Percentiles rank a stretch among this genome's conserved stretches.
These are phyloP conservation scores for Anoplopoma fimbria DNA, from an alignment of 2,113 vertebrate species.

Conservation along the genomic window DNA sequence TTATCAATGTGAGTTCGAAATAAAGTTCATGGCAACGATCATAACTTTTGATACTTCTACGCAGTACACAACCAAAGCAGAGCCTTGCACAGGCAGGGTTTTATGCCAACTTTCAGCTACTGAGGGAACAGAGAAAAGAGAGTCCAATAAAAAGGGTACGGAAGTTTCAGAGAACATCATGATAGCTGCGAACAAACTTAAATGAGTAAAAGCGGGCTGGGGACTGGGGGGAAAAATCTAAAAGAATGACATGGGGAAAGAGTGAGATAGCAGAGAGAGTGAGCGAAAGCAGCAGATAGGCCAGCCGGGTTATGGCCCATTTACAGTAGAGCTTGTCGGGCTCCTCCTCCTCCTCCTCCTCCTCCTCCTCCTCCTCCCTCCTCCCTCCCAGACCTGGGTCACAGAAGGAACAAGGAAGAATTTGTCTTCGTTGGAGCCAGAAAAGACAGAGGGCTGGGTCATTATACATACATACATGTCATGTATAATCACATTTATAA, in stretches of 20 bases:
- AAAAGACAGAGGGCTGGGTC: constrained; percentile 1
- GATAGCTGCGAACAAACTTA: constrained; percentile 18
- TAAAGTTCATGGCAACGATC: too few species aligned
- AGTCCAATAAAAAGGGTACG: constrained; percentile 1
- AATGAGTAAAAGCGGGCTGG: neutral
- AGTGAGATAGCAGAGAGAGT: constrained; percentile 4
- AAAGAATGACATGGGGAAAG: neutral
- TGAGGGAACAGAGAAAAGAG: constrained; percentile 26
- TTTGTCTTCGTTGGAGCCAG: constrained; percentile 13
- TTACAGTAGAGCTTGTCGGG: constrained; percentile 49
- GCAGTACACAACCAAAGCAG: constrained; percentile 25
- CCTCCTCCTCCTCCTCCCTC: constrained; percentile 21
- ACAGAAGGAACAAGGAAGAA: constrained; percentile 41
- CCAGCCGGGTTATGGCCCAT: constrained; percentile 57
- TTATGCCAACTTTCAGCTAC: constrained; percentile 29
- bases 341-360: constrained; percentile 25
- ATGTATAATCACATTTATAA: neutral
- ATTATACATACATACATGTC: neutral
- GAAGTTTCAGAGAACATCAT: constrained; percentile 6
- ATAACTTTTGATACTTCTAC: neutral
- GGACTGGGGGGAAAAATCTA: neutral
- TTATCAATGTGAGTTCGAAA: too few species aligned
- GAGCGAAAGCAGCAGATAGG: constrained; percentile 17
- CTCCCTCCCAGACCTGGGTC: constrained; percentile 4
- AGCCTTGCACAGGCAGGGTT: neutral